Evolutionary conservation across 2,113 vertebrate species (phyloP), one percentile per base, ranked within the genome.

Genomic region (Craseonycteris thonglongyai): DNA sequence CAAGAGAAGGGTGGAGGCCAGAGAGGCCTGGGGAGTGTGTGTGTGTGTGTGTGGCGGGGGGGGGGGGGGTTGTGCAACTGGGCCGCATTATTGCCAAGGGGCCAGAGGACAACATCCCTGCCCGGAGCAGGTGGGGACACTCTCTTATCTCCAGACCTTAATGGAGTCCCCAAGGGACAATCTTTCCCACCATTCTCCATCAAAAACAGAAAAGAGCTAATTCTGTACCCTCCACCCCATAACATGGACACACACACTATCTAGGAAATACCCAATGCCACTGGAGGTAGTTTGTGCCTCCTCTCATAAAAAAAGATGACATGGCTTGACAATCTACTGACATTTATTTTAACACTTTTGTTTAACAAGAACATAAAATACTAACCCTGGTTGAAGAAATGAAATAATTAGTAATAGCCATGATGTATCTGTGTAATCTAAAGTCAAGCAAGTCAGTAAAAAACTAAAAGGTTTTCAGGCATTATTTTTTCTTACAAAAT

Each of bases 311-410:
- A 56, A 90, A 92, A 30, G 87, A 61, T 74, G 49, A 22, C 5
- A 59, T 84, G 15, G n/a, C 28, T 90, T 76, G 74, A 59, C 65
- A 88, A 81, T 61, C 61, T 33, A 86, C n/a, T 84, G 42, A 47
- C 7, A 58, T 91, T 88, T 61, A 12, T 18, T 68, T 91, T 93
- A 93, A 83, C 4, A 42, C 28, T 69, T 93, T 61, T 84, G 15
- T 86, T 92, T 69, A 85, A 78, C 8, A 92, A 85, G n/a, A 94
- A 93, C 40, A 85, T 59, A 95, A 91, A 91, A 91, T 56, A 6
- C 82, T 79, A 83, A 83, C 91, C 75, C 58, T 56, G 33, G 16
- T 87, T 79, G 58, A 6, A 95, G 54, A 89, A 95, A 90, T 66
- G 5, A 75, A 81, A 71, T 82, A 22, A 58, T 90, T 66, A 85